A percentile compares a stretch with the other conserved stretches of the same genome.
Evolutionary conservation across 2,888 invertebrate species (phyloP).

Genomic region (Aphidoletes aphidimyza): DNA sequence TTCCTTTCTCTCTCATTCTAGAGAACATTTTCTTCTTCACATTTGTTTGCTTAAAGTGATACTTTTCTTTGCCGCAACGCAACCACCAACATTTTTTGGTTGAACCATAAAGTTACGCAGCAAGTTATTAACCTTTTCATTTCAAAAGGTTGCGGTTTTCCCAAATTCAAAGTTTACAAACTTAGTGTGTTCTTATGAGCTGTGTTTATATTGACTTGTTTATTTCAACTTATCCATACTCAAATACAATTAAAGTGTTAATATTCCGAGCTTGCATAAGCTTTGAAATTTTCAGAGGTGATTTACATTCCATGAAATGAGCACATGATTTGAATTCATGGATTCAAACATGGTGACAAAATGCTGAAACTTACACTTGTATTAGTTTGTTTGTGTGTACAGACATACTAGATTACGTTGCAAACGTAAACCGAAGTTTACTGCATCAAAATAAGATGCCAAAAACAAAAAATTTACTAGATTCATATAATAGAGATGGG

Average conservation of each 20-base stretch:
- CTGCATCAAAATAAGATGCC: slow-evolving; percentile 6
- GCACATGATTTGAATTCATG: too few species aligned
- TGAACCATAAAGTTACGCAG: too few species aligned
- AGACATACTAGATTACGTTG: too few species aligned
- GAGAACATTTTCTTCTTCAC: too few species aligned
- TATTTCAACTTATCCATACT: background rate
- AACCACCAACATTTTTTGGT: background rate
- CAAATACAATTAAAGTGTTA: background rate
- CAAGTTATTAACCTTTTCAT: too few species aligned
- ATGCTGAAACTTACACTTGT: too few species aligned
- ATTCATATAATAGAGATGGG: background rate
- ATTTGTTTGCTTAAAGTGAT: too few species aligned
- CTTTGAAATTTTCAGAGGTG: background rate
- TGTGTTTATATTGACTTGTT: too few species aligned
- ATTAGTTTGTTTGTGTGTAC: too few species aligned
- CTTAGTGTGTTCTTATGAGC: background rate
- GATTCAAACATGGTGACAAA: background rate
- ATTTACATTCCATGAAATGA: background rate
- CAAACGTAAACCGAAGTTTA: background rate
- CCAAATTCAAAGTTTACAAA: background rate
- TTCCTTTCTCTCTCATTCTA: too few species aligned
- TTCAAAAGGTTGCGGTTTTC: background rate
- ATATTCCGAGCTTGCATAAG: background rate
- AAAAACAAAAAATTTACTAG: background rate
- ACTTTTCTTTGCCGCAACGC: too few species aligned